Conservation (phyloP, 2,113 vertebrate species). For the Lampris incognitus region DNA sequence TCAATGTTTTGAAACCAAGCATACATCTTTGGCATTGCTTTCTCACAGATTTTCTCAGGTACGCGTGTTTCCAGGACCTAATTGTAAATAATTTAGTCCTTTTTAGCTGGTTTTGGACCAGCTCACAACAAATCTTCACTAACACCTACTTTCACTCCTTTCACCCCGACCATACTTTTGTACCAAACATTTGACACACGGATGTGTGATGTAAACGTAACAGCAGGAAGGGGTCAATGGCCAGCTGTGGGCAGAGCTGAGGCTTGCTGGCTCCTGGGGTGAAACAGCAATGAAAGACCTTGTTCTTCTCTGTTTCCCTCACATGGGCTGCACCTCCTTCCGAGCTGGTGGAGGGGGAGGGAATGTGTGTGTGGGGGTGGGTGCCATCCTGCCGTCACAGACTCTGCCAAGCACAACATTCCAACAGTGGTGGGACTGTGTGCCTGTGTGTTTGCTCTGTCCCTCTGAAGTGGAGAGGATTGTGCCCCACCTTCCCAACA, state of each 20-base stretch:
- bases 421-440: constrained; percentile 73
- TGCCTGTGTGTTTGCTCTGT: constrained; percentile 63
- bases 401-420: constrained; percentile 77
- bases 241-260: constrained; percentile 67
- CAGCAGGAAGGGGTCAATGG: constrained; percentile 53
- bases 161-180: constrained; percentile 37
- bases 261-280: constrained; percentile 63
- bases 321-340: constrained; percentile 52
- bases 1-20: constrained; percentile 51
- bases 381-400: constrained; percentile 61
- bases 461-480: constrained; percentile 56
- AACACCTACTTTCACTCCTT: constrained; percentile 46
- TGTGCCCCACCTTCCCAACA: constrained; percentile 38
- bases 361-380: constrained; percentile 10
- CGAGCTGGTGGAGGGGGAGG: constrained; percentile 36
- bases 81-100: constrained; percentile 41
- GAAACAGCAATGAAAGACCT: constrained; percentile 74
- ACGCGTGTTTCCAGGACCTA: constrained; percentile 45
- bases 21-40: constrained; percentile 8
- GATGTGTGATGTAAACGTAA: constrained; percentile 58
- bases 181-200: constrained; percentile 62
- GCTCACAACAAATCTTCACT: constrained; percentile 41
- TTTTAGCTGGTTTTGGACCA: constrained; percentile 62
- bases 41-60: constrained; percentile 33
- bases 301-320: constrained; percentile 66